phyloP scores from a whole-genome alignment of 30 jellyfish, hydroid and myxozoan species.

The Sanderia malayensis region DNA sequence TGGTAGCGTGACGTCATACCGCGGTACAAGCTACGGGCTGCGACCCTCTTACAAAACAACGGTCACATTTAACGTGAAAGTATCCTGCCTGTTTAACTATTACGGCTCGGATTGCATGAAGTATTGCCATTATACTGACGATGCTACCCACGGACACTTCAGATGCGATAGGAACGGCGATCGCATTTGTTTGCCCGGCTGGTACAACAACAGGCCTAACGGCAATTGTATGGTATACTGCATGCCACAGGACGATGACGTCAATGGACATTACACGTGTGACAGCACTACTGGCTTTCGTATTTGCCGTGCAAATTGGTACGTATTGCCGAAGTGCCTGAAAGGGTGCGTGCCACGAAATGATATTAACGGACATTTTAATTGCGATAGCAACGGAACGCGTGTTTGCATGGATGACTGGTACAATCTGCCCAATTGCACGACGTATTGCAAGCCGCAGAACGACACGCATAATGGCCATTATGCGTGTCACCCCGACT shows the following conservation, averaged over 20 bases:
- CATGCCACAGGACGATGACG: conserved; percentile 28
- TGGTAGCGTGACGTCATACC: conserved; percentile 9
- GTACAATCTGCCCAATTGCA: conserved; percentile 42
- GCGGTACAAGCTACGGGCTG: conserved; percentile 12
- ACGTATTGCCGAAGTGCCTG: conserved; percentile 12
- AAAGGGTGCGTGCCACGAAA: conserved; percentile 15
- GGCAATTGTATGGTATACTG: conserved; percentile 39
- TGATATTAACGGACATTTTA: conserved; percentile 47
- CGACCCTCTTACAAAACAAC: conserved; percentile 18
- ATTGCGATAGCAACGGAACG: conserved; percentile 35
- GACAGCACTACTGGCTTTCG: conserved; percentile 44
- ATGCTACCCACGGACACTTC: conserved; percentile 47
- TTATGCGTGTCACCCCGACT: conserved; percentile 23
- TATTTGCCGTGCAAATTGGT: conserved; percentile 31
- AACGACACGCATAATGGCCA: conserved; percentile 34
- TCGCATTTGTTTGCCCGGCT: conserved; percentile 24
- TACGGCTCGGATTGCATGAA: conserved; percentile 29
- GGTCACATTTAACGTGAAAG: conserved; percentile 12
- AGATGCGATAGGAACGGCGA: conserved; percentile 29
- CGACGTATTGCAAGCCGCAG: conserved; percentile 36
- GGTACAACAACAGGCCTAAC: conserved; percentile 33
- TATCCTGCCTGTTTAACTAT: conserved; percentile 28
- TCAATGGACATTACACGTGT: conserved; percentile 53
- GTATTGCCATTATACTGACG: conserved; percentile 27
- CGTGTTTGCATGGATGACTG: conserved; percentile 26